Evolutionary conservation across 2,888 invertebrate species (phyloP), one percentile per base, ranked within the genome.

Genomic region (Drosophila tripunctata): DNA sequence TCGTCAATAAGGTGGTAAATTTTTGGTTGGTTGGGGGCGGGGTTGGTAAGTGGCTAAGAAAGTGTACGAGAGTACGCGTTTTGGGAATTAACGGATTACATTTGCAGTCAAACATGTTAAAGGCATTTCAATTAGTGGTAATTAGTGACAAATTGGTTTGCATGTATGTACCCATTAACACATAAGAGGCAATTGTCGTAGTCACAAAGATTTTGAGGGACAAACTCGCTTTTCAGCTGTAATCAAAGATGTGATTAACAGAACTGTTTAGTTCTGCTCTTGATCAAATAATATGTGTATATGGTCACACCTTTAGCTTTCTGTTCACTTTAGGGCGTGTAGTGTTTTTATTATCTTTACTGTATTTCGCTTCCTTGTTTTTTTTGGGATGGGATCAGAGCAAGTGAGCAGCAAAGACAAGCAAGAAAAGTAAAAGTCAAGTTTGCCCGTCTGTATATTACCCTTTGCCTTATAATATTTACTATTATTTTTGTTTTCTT

Each of bases 41-140:
- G 3, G 7, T 27, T 3, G n/a, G 7, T 14, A 21, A 21, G 24
- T 14, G 30, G 21, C 14, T 10, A 7, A 17, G 12, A 27, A 14
- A 35, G 30, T 51, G 30, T 40, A 14, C 17, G n/a, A 30, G 2
- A 4, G n/a, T 12, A 17, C 40, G 36, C 63, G 54, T 54, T 58
- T 38, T 40, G 52, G 58, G 45, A 41, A 68, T 73, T 70, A 80
- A 71, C 41, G 72, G 65, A 81, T 78, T 78, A 69, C 61, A 64
- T 52, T 65, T 74, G 62, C 66, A 75, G 75, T 75, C 68, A 24
- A 51, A 54, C 63, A 71, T 65, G 68, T 61, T 74, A 15, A 57
- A 51, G 66, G 52, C 68, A 67, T 66, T 67, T 64, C 50, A 79
- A 83, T 80, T 80, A 64, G 63, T 44, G 54, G 38, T 67, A 73